These are phyloP conservation scores for Saiga tatarica DNA, from an alignment of 2,113 vertebrate genomes.

Conservation along the genomic window DNA sequence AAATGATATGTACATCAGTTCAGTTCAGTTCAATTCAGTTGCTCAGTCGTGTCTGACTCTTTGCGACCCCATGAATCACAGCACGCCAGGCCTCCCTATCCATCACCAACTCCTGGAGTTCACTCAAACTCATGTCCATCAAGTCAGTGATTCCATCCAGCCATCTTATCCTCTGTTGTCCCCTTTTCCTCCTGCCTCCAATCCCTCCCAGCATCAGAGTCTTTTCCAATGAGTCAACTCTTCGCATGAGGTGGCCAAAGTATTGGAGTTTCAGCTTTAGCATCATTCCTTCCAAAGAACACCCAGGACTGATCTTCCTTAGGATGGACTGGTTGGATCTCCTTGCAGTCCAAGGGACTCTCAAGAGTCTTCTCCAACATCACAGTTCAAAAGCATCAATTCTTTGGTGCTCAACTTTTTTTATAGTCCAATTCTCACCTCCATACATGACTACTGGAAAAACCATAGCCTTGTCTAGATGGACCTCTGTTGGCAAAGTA, in stretches of 20 bases:
- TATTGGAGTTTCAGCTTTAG: neutral
- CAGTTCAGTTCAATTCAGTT: neutral
- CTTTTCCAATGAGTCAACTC: neutral
- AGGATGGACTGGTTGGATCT: neutral
- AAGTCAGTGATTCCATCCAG: neutral
- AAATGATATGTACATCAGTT: neutral
- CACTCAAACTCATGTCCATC: neutral
- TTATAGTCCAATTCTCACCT: neutral
- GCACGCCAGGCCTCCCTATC: neutral
- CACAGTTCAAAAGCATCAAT: neutral
- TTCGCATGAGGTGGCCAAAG: neutral
- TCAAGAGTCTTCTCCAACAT: neutral
- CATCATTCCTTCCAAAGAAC: neutral
- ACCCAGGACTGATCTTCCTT: neutral
- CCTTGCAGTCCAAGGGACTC: neutral
- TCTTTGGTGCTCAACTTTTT: fast-evolving
- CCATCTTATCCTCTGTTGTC: neutral
- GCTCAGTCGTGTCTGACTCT: neutral
- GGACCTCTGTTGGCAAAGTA: neutral
- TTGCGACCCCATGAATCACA: neutral
- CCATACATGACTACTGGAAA: neutral
- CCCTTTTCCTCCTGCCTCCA: neutral
- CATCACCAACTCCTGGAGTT: neutral
- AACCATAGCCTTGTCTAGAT: neutral
- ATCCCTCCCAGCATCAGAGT: neutral